Evolutionary conservation across 2,113 vertebrate species (phyloP).

Genomic region (Turdus rufiventris): DNA sequence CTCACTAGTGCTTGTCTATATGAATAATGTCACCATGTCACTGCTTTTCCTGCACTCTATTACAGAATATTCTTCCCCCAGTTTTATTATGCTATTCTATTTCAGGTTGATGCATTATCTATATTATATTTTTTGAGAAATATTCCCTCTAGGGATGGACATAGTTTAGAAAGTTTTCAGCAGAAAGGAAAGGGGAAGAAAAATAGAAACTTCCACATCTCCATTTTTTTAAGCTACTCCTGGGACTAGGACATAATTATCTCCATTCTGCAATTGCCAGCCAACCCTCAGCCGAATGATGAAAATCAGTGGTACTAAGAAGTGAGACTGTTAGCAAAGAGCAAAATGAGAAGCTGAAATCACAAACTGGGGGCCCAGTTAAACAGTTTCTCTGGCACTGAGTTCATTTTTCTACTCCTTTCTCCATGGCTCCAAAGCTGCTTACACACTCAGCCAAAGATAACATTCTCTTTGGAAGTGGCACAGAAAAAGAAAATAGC

Average conservation of each 20-base stretch:
- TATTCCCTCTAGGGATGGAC: background rate
- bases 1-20: background rate
- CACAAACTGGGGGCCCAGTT: background rate
- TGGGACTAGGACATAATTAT: background rate
- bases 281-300: background rate
- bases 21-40: constrained; percentile 38
- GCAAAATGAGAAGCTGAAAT: background rate
- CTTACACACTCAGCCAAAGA: background rate
- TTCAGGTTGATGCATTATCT: constrained; percentile 57
- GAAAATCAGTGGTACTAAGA: background rate
- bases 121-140: constrained; percentile 39
- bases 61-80: background rate
- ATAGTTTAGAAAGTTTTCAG: constrained; percentile 10
- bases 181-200: background rate
- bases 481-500: background rate
- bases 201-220: background rate
- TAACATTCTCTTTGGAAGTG: background rate
- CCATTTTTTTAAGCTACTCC: background rate
- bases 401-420: background rate
- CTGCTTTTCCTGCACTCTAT: constrained; percentile 5
- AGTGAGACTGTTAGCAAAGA: background rate
- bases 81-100: constrained; percentile 49
- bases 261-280: background rate
- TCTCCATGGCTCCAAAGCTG: background rate
- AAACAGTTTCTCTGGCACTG: background rate